Evolutionary conservation across 2,888 invertebrate genomes (phyloP).

Genomic region (Leptopilina myrica): DNA sequence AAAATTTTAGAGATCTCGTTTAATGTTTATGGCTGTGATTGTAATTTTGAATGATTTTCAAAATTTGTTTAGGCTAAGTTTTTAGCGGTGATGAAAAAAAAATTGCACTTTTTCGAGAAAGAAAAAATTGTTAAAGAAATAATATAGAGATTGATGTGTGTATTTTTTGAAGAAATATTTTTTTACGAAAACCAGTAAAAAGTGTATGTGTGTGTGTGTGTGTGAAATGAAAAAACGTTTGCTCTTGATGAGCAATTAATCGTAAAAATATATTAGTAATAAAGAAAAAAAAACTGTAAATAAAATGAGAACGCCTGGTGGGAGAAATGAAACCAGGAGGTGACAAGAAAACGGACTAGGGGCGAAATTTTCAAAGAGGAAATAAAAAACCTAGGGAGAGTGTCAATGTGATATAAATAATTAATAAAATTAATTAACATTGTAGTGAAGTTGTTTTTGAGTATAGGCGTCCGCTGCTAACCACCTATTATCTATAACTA

Average conservation of each 20-base stretch:
- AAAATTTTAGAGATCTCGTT: constrained; percentile 6
- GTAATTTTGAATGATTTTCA: constrained; percentile 32
- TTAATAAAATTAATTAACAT: constrained; percentile 74
- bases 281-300: neutral
- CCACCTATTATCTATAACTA: constrained; percentile 66
- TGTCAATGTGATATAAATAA: constrained; percentile 76
- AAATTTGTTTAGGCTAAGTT: constrained; percentile 37
- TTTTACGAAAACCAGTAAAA: neutral
- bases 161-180: constrained; percentile 11
- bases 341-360: constrained; percentile 42
- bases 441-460: constrained; percentile 69
- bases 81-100: neutral
- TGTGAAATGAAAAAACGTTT: neutral
- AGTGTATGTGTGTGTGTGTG: neutral
- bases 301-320: constrained; percentile 12
- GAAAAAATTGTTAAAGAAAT: neutral
- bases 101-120: neutral
- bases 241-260: constrained; percentile 52
- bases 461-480: constrained; percentile 70
- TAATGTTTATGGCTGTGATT: constrained; percentile 39
- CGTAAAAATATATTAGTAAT: constrained; percentile 42
- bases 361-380: constrained; percentile 41
- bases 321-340: neutral
- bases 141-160: neutral
- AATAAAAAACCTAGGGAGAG: constrained; percentile 44